These are phyloP conservation scores for Holothuria glaberrima DNA, from an alignment of 35 echinoderm and acorn worm genomes.

Conservation along the genomic window DNA sequence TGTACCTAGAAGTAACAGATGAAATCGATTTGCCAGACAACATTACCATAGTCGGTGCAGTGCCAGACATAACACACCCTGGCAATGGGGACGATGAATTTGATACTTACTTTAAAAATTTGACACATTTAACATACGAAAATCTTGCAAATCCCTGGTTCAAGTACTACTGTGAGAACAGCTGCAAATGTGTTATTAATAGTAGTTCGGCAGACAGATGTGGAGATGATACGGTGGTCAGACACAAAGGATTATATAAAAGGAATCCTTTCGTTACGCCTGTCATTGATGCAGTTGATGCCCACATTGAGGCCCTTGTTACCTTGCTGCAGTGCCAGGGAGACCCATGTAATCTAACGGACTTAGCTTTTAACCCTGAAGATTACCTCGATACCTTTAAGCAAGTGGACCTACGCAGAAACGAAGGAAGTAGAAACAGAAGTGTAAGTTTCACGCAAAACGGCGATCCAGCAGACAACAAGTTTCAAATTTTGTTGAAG, in stretches of 20 bases:
- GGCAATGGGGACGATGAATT: constrained; percentile 9
- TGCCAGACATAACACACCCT: neutral
- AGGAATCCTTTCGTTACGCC: constrained; percentile 16
- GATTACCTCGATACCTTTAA: no score
- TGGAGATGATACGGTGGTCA: neutral
- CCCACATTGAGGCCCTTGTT: neutral
- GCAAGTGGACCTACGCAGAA: no score
- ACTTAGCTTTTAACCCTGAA: no score
- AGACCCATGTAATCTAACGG: neutral
- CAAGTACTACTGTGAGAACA: no score
- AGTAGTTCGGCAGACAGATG: no score
- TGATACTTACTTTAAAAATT: constrained; percentile 23
- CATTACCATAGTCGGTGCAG: neutral
- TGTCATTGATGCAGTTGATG: no score
- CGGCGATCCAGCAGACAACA: constrained; percentile 5
- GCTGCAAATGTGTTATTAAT: no score
- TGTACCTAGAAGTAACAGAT: neutral
- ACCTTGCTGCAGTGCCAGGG: neutral
- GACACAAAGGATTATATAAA: neutral
- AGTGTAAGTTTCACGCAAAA: constrained; percentile 22
- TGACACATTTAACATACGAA: no score
- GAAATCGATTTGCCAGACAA: neutral
- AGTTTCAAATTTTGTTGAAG: neutral
- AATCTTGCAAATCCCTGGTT: no score
- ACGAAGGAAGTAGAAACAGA: neutral